A percentile compares a stretch with the other conserved stretches of the same genome.
Conservation (phyloP, 2,113 vertebrate genomes). For the Xerus inauris region DNA sequence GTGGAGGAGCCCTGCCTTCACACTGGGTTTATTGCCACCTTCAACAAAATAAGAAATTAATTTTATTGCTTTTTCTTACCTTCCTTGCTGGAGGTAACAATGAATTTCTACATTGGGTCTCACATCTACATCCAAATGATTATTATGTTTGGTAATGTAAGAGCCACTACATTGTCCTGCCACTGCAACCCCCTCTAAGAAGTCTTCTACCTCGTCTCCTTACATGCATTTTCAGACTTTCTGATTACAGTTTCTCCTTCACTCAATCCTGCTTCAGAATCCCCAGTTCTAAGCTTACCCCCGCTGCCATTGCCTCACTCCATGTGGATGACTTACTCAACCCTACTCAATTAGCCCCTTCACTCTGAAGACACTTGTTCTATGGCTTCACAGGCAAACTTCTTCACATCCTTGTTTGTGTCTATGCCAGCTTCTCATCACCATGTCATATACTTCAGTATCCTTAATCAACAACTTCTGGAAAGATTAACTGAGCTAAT, state of each 20-base stretch:
- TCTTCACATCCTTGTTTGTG: neutral
- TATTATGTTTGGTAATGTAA: neutral
- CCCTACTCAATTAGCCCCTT: neutral
- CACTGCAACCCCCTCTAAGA: neutral
- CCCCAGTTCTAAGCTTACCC: fast-evolving
- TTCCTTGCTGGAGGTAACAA: neutral
- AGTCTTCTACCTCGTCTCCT: neutral
- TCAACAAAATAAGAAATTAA: neutral
- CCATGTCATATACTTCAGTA: neutral
- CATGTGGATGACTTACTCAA: neutral
- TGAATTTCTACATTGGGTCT: neutral
- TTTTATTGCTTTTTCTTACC: neutral
- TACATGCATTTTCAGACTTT: neutral
- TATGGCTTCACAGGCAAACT: neutral
- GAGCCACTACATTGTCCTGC: neutral
- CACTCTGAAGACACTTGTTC: neutral
- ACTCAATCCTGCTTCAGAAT: neutral
- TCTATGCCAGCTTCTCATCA: neutral
- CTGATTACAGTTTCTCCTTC: too few relatives aligned
- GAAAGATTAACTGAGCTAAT: neutral
- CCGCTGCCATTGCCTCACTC: neutral
- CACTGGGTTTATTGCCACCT: neutral
- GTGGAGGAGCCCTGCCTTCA: neutral
- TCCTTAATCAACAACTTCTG: neutral
- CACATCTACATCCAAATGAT: neutral